A percentile compares a stretch with the other conserved stretches of the same genome.
These are phyloP conservation scores for Stomatorhinus ivindoensis DNA, from an alignment of 2,113 vertebrate genomes.

Conservation along the genomic window DNA sequence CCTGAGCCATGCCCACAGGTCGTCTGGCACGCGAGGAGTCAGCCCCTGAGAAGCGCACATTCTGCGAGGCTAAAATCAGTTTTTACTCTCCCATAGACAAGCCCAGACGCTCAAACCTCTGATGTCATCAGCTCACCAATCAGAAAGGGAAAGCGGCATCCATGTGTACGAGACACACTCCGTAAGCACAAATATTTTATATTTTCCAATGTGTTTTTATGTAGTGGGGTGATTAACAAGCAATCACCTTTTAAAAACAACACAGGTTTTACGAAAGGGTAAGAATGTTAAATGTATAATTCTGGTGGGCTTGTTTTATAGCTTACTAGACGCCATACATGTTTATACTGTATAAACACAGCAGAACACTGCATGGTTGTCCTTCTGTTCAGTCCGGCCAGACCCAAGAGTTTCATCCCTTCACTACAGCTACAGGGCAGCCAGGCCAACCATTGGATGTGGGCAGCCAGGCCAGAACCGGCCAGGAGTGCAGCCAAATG, in stretches of 20 bases:
- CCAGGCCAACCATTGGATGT: not conserved
- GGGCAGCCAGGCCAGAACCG: not conserved
- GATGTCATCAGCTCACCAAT: not conserved
- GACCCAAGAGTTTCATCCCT: not conserved
- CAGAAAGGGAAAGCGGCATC: not conserved
- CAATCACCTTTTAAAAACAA: not conserved
- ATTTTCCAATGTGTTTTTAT: not conserved
- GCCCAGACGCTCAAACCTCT: not conserved
- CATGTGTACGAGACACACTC: not conserved
- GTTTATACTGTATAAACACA: not conserved
- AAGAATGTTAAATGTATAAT: not conserved
- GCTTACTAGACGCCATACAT: not conserved
- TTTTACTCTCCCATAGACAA: not conserved
- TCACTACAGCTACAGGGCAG: not conserved
- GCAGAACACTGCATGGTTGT: not conserved
- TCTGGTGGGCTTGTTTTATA: not conserved
- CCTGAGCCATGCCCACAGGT: not conserved
- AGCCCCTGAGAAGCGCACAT: not conserved
- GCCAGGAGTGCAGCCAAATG: not conserved
- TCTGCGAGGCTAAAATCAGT: not conserved
- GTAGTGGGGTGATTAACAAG: not conserved
- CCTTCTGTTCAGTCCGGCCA: not conserved
- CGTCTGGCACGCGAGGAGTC: not conserved
- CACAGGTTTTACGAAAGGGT: not conserved
- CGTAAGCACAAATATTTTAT: not conserved